Evolutionary conservation across 2,797 vertebrate species (phyloP), one percentile per base, ranked within the genome.

Genomic region (Oophaga sylvatica): DNA sequence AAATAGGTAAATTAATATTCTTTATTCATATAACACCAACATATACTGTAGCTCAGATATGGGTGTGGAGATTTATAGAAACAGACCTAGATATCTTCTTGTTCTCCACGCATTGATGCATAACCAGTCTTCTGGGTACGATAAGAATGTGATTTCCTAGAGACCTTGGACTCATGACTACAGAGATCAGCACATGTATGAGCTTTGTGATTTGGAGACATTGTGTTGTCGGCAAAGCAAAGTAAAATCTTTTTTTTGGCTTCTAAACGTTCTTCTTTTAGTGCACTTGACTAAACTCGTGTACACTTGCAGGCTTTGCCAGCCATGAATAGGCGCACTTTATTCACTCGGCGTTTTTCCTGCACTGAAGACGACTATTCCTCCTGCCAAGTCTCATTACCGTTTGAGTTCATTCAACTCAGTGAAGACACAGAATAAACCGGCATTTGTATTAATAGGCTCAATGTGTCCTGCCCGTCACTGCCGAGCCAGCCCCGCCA

Each of bases 351-450:
- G 53, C 56, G 76, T 85, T 81, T 81, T 29, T 48, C 29, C 59
- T 78, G 62, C 63, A 80, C 60, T 77, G 60, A 45, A 77, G 70
- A 48, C n/a, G 67, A 56, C 59, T 45, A 77, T 76, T 67, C 76
- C 70, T 85, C 79, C 83, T 85, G 83, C 83, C 83, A 89, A 89
- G 20, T 76, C 48, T 82, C 70, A 89, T 89, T 89, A 89, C 68
- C 29, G 48, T 82, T 77, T 81, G 68, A 84, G 77, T 80, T 84
- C 67, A 88, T 84, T 88, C 82, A 88, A 13, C 79, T 81, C 53
- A 77, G 48, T 35, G 68, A 89, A 56, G 70, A 75, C 31, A 29
- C n/a, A 75, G 79, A 85, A 86, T 85, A 89, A 88, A 81, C 83
- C 82, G 77, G 79, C 60, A 81, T 81, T 89, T 89, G 60, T 89